These are phyloP conservation scores for Tragelaphus strepsiceros DNA, from an alignment of 2,113 vertebrate genomes.

Conservation along the genomic window DNA sequence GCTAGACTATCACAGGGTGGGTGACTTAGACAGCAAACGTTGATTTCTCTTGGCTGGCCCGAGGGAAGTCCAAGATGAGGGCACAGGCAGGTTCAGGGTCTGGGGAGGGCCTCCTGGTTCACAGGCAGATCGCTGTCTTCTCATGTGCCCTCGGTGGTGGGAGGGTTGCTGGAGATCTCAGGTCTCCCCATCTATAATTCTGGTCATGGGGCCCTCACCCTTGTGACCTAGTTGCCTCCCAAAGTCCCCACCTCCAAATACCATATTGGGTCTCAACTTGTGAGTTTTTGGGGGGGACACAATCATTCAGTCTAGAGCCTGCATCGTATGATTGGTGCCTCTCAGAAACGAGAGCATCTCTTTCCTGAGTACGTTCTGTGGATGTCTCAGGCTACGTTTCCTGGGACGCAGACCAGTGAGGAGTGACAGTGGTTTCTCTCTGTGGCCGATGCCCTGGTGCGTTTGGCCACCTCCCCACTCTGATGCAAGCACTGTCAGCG, in stretches of 20 bases:
- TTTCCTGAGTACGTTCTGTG: background rate
- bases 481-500: background rate
- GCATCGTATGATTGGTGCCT: too few species aligned
- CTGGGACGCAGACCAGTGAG: background rate
- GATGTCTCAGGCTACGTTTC: background rate
- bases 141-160: background rate
- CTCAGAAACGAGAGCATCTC: background rate
- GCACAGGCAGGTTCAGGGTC: background rate
- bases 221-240: background rate
- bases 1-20: background rate
- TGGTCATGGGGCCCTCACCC: background rate
- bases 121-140: background rate
- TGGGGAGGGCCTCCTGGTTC: background rate
- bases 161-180: background rate
- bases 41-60: background rate
- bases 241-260: background rate
- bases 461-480: background rate
- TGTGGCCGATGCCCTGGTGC: accelerated
- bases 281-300: background rate
- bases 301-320: background rate
- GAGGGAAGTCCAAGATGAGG: background rate
- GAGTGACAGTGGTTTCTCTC: background rate
- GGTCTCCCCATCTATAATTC: background rate
- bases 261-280: background rate
- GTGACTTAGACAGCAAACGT: background rate